Evolutionary conservation across 1,140 invertebrate genomes (phyloP), one percentile per base, ranked within the genome.

Genomic region (Apolygus lucorum): DNA sequence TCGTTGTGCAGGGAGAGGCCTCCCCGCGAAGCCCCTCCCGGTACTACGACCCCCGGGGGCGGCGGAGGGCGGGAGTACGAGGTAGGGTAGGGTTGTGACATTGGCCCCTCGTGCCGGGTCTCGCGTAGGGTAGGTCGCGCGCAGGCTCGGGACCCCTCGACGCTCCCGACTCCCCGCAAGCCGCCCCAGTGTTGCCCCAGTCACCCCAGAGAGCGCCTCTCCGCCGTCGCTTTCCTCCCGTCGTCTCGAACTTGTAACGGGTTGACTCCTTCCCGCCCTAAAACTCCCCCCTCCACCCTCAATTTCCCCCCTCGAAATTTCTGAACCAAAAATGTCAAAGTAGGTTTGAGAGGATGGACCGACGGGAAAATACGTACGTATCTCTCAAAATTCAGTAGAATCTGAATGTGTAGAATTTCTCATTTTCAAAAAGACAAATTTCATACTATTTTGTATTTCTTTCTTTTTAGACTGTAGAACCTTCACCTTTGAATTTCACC

Each of bases 51-150:
- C 64, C 64, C 28, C 29, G 52, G 27, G 27, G 34, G 26, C 13
- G n/a, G 13, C 24, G 14, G 14, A 68, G 34, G 11, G 42, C 21
- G n/a, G 49, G 42, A 17, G 52, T 28, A 26, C 52, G 52, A 28
- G 67, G 67, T 26, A 34, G 22, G 67, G 67, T 13, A 54, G 65
- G 28, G 67, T 62, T 28, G 52, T 68, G 67, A 68, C 67, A 62
- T 68, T 68, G 67, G 67, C 67, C 67, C 28, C 29, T n/a, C 11
- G 17, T 34, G 17, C 14, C 11, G 64, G 26, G 8, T 14, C 54
- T 14, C 54, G 13, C 29, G 67, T 68, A 54, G 67, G 52, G 67
- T 68, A 68, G 67, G 67, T 52, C 52, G 49, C 42, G 67, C 67
- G 67, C 67, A 68, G 26, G 52, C 67, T n/a, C 67, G 24, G 27